Base-by-base conservation (phyloP, 2,888 invertebrate genomes). In the Sminthurinus aureus region DNA sequence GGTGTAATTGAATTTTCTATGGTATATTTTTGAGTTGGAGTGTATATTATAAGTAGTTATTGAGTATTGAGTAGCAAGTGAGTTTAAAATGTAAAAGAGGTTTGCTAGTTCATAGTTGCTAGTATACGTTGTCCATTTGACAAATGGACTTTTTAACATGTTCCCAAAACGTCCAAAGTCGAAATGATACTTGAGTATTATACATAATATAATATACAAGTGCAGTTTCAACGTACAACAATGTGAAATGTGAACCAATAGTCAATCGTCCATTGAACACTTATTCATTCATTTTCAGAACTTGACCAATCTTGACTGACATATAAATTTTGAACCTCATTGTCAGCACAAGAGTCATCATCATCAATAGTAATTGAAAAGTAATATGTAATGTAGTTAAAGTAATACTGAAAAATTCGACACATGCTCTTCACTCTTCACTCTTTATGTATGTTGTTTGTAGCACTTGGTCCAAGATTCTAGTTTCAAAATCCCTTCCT, bases 1-100 rank as follows among this genome's bases (percentile, higher is more conserved):
- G 22, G 22, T 67, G 67, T 67, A 67, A 67, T 67, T 67, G 67
- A 67, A 67, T 67, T 77, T 77, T 77, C 58, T 77, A 77, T 52
- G 20, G 75, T 3, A 20, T n/a, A 18, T 9, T 0, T 13, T 24
- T 22, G 11, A 6, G 58, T 51, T 77, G 58, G 52, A 22, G 52
- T 38, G 38, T 38, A 6, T 38, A 38, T 1, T 38, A 38, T 38
- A 38, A 38, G 38, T 38, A 38, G 3, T 38, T 38, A 38, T 38
- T 38, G 6, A 38, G 38, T 38, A 38, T 38, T 38, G 1, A 38
- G 1, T 38, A 6, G 6, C 1, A 38, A 4, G 38, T 38, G 38
- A 38, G 38, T 38, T 38, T 38, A 38, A 38, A 38, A 38, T 38
- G 3, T 38, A 38, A 38, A 38, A 38, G 38, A 1, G 38, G 38